A percentile compares a stretch with the other conserved stretches of the same genome.
Conservation (phyloP, 2,888 invertebrate species). For the Sinodicranocentrus sp. region DNA sequence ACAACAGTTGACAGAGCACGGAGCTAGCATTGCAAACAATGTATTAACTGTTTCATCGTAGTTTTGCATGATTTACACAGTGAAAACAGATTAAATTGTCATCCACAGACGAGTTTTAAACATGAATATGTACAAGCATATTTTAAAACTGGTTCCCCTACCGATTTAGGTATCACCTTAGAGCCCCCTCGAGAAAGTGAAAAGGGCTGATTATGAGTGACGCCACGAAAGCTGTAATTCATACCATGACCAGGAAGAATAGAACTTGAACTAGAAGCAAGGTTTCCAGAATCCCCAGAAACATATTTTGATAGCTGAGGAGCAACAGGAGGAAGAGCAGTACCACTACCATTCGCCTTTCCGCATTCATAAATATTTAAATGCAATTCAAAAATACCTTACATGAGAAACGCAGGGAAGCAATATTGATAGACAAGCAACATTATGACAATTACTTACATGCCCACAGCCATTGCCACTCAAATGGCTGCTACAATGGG, state of each 20-base stretch:
- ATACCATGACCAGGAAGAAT: constrained; percentile 57
- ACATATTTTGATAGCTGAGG: constrained; percentile 51
- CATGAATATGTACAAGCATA: neutral
- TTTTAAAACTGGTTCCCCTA: constrained; percentile 72
- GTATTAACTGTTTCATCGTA: too few species aligned
- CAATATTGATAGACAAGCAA: constrained; percentile 22
- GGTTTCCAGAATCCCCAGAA: constrained; percentile 62
- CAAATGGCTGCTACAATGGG: constrained; percentile 56
- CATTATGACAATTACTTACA: constrained; percentile 40
- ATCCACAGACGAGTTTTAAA: too few species aligned
- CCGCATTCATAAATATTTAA: constrained; percentile 43
- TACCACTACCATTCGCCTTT: constrained; percentile 63
- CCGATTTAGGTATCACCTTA: constrained; percentile 59
- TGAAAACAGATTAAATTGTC: too few species aligned
- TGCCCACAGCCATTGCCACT: constrained; percentile 57
- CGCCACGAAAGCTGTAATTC: constrained; percentile 65
- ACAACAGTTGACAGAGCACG: too few species aligned
- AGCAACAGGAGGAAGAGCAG: constrained; percentile 48
- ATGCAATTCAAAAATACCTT: constrained; percentile 12
- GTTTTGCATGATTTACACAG: too few species aligned
- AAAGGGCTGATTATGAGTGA: constrained; percentile 50
- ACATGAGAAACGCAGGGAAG: constrained; percentile 7
- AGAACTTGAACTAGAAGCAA: constrained; percentile 62
- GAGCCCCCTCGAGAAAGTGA: constrained; percentile 57
- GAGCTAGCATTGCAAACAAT: too few species aligned